phyloP scores from a whole-genome alignment of 2,797 vertebrate species.

The Cynopterus sphinx region DNA sequence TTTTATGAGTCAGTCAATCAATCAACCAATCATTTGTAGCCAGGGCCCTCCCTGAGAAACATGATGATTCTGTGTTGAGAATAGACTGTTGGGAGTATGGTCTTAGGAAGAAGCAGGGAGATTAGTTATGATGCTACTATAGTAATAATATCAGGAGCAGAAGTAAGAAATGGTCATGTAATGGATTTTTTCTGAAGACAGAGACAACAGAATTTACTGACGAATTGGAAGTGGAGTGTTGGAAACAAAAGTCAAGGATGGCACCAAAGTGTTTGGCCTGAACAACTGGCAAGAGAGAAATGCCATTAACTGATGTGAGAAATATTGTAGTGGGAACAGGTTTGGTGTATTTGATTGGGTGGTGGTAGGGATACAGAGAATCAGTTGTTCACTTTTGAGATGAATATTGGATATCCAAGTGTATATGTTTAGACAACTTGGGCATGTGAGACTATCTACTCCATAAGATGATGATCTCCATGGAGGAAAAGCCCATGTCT shows the following conservation, averaged over 20 bases:
- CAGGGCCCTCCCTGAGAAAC: not conserved
- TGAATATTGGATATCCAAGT: not conserved
- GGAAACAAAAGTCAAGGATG: not conserved
- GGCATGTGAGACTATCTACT: not conserved
- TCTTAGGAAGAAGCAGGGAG: not conserved
- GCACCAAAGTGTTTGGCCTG: not conserved
- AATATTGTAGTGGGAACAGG: not conserved
- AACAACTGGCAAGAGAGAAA: not conserved
- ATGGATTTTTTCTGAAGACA: not conserved
- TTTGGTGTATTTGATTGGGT: not conserved
- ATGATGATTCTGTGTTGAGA: not conserved
- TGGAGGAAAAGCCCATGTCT: not conserved
- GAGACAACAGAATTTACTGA: not conserved
- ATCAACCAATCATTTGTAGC: not conserved
- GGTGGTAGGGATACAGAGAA: not conserved
- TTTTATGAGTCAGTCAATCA: not conserved
- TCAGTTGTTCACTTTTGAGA: conserved; percentile 7
- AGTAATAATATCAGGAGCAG: not conserved
- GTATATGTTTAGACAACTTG: not conserved
- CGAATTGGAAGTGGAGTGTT: not conserved
- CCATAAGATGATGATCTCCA: not conserved
- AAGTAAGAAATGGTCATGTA: not conserved
- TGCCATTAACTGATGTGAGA: not conserved
- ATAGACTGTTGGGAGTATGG: not conserved
- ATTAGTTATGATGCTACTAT: not conserved